Conservation (phyloP, 2,888 invertebrate species). For the Hermodice carunculata region DNA sequence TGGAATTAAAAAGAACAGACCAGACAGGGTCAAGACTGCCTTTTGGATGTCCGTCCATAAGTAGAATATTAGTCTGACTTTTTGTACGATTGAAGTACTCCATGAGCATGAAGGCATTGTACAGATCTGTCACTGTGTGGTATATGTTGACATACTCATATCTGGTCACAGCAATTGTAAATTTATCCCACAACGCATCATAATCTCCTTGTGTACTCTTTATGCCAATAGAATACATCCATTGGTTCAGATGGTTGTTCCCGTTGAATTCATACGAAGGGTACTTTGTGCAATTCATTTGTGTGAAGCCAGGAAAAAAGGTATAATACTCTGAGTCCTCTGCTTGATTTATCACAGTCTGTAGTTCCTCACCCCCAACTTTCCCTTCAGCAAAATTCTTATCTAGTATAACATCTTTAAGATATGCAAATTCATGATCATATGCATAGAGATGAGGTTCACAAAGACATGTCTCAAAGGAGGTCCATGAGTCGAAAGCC, state of each 20-base stretch:
- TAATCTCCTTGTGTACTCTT: conserved; percentile 26
- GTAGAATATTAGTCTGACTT: conserved; percentile 49
- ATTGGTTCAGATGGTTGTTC: conserved; percentile 38
- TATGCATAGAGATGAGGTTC: conserved; percentile 27
- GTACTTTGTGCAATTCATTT: conserved; percentile 26
- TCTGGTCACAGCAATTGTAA: conserved; percentile 34
- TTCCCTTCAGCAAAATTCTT: conserved; percentile 18
- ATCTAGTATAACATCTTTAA: conserved; percentile 35
- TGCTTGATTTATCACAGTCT: conserved; percentile 40
- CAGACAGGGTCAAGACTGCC: conserved; percentile 61
- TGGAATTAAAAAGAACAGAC: conserved; percentile 58
- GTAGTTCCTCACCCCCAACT: conserved; percentile 41
- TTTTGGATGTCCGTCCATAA: conserved; percentile 63
- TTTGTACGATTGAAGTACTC: conserved; percentile 41
- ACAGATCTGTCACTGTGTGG: conserved; percentile 41
- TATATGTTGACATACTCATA: conserved; percentile 30
- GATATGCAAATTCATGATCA: conserved; percentile 33
- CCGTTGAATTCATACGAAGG: conserved; percentile 37
- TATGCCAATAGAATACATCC: no score
- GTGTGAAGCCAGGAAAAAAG: conserved; percentile 37
- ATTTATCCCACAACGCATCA: conserved; percentile 18
- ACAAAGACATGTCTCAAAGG: no score
- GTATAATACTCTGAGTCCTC: conserved; percentile 42
- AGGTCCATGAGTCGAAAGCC: no score
- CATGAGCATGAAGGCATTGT: conserved; percentile 43